Evolutionary conservation across 2,888 invertebrate species (phyloP).

Genomic region (Cantharis rustica): DNA sequence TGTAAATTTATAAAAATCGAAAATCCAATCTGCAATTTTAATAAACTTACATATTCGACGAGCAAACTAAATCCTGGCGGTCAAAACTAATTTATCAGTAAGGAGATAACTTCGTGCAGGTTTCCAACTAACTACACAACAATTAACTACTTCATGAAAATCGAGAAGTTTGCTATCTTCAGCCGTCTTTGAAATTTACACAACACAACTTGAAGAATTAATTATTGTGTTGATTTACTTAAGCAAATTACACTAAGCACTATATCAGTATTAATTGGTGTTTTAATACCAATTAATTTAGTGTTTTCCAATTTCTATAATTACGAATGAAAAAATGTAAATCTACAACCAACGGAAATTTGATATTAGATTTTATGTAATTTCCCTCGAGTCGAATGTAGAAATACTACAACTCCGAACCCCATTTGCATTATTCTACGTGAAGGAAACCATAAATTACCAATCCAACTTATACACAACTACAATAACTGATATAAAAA

Average conservation of each 20-base stretch:
- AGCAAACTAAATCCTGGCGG: conserved; percentile 20
- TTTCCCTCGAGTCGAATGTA: conserved; percentile 33
- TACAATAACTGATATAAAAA: background rate
- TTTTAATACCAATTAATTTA: background rate
- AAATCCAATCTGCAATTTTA: background rate
- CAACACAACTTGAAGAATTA: background rate
- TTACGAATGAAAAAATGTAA: background rate
- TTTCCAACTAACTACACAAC: conserved; percentile 32
- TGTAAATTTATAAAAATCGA: background rate
- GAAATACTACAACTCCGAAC: conserved; percentile 11
- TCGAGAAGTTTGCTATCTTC: conserved; percentile 6
- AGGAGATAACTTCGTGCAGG: conserved; percentile 37
- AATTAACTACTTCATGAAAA: conserved; percentile 10
- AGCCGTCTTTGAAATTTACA: background rate
- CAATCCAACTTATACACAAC: background rate
- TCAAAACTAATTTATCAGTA: conserved; percentile 36
- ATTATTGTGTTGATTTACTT: background rate
- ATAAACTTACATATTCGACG: background rate
- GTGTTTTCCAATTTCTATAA: background rate
- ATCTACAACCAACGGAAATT: conserved; percentile 28
- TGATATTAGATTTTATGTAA: conserved; percentile 37
- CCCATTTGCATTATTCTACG: conserved; percentile 5
- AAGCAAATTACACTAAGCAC: background rate
- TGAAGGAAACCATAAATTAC: background rate
- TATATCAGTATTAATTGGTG: background rate